Conservation (phyloP, 1,140 invertebrate genomes). For the Penaeus vannamei region DNA sequence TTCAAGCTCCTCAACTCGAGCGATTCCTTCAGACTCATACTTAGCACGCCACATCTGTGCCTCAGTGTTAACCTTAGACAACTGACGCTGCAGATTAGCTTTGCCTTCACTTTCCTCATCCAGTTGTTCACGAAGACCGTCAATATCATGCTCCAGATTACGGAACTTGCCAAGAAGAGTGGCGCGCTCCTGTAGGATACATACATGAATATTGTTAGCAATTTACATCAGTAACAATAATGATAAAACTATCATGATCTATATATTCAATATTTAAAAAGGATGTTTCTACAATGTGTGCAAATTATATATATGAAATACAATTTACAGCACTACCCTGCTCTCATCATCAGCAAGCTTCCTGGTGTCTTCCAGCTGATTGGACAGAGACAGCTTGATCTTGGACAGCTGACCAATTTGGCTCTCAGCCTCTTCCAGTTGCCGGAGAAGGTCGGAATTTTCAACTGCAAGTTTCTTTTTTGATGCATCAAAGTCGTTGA, state of each 20-base stretch:
- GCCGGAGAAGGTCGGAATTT: conserved; percentile 70
- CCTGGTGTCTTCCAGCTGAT: conserved; percentile 51
- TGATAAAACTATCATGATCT: conserved; percentile 48
- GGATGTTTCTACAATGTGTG: no score
- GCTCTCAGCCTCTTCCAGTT: conserved; percentile 77
- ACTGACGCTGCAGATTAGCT: conserved; percentile 76
- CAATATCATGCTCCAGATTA: conserved; percentile 74
- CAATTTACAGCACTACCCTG: conserved; percentile 58
- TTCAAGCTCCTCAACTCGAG: conserved; percentile 74
- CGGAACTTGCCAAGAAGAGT: conserved; percentile 68
- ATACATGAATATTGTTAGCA: no score
- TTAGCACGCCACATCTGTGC: conserved; percentile 60
- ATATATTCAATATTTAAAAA: no score
- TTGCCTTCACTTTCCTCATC: conserved; percentile 74
- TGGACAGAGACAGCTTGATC: conserved; percentile 57
- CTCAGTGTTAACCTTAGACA: conserved; percentile 57
- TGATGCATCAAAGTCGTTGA: conserved; percentile 56
- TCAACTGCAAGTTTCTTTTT: conserved; percentile 56
- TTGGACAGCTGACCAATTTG: conserved; percentile 73
- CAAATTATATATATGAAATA: no score
- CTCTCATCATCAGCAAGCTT: conserved; percentile 75
- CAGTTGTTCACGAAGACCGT: conserved; percentile 74
- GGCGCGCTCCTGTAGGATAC: conserved; percentile 26
- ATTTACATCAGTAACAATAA: no score
- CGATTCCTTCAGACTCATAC: conserved; percentile 55